phyloP scores from a whole-genome alignment of 2,113 vertebrate genomes.

The Poeciliopsis retropinna region DNA sequence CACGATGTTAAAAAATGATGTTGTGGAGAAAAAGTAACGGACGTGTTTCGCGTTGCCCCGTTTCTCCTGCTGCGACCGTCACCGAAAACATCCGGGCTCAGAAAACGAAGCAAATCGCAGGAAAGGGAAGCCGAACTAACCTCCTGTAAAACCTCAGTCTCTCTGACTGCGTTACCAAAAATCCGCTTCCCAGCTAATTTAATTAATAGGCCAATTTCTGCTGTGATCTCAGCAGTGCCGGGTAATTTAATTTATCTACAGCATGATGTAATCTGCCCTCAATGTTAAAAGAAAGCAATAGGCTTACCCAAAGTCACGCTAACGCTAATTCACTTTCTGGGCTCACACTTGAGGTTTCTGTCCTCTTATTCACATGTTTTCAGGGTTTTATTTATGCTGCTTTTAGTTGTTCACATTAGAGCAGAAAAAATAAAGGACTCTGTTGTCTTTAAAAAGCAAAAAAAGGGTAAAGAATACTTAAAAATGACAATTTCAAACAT shows the following conservation, averaged over 20 bases:
- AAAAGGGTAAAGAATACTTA: no score
- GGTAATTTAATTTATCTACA: constrained; percentile 45
- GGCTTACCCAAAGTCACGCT: constrained; percentile 21
- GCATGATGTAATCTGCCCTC: constrained; percentile 33
- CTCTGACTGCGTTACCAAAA: not conserved
- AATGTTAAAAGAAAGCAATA: constrained; percentile 9
- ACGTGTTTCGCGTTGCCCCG: no score
- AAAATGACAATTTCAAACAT: no score
- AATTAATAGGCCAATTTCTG: constrained; percentile 28
- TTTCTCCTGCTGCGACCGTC: no score
- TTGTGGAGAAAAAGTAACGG: no score
- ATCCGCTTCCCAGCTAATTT: constrained; percentile 23
- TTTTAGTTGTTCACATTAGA: no score
- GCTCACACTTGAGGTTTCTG: constrained; percentile 29
- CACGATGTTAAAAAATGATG: no score
- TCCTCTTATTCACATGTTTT: not conserved
- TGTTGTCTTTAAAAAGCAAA: not conserved
- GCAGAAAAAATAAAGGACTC: not conserved
- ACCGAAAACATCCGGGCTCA: not conserved
- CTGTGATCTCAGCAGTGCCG: constrained; percentile 10
- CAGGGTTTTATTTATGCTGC: no score
- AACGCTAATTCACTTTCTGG: constrained; percentile 32
- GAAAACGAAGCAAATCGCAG: not conserved
- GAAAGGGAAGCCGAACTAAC: not conserved
- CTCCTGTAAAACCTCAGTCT: not conserved